Evolutionary conservation across 1,140 invertebrate genomes (phyloP).

Genomic region (Hermetia illucens): DNA sequence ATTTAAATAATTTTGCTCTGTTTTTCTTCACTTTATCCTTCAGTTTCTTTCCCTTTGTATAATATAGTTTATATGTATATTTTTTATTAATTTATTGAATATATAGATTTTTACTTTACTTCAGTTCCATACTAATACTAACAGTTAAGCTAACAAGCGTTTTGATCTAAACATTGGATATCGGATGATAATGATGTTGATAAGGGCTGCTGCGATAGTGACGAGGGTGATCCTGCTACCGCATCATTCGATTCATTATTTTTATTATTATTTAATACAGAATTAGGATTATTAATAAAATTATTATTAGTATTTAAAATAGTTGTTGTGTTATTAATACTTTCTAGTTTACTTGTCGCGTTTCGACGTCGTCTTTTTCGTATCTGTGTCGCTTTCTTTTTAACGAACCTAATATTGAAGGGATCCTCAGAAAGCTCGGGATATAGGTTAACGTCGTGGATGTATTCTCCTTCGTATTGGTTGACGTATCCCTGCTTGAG

Average conservation of each 20-base stretch:
- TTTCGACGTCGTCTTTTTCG: slow-evolving; percentile 40
- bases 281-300: neutral
- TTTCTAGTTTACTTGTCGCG: no score
- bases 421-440: slow-evolving; percentile 90
- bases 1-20: neutral
- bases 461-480: slow-evolving; percentile 80
- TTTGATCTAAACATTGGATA: no score
- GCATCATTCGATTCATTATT: slow-evolving; percentile 2
- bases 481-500: slow-evolving; percentile 65
- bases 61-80: neutral
- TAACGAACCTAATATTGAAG: slow-evolving; percentile 81
- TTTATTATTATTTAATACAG: neutral
- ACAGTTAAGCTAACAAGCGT: no score
- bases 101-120: no score
- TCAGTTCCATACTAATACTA: no score
- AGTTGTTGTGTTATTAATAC: neutral
- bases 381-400: slow-evolving; percentile 51
- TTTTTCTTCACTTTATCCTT: neutral
- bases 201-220: no score
- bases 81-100: slow-evolving; percentile 1
- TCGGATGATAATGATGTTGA: no score
- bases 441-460: slow-evolving; percentile 75
- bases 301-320: neutral
- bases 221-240: no score
- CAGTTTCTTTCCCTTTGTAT: slow-evolving; percentile 1